These are phyloP conservation scores for Ciconia maguari DNA, from an alignment of 2,113 vertebrate genomes.

Conservation along the genomic window DNA sequence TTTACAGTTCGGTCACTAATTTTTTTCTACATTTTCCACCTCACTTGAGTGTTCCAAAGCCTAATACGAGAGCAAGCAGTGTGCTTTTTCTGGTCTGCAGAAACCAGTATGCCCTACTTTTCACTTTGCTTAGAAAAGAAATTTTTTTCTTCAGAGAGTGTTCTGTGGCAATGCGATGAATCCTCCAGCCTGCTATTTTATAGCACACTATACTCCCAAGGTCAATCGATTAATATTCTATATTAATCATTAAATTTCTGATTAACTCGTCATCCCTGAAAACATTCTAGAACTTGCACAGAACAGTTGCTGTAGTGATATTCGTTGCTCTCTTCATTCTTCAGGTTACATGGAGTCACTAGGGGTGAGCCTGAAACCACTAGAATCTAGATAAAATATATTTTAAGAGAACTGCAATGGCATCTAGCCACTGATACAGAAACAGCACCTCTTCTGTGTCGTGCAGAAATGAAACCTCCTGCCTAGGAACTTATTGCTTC, in stretches of 20 bases:
- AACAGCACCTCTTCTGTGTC: not conserved
- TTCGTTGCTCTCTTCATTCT: not conserved
- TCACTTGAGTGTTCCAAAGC: slow-evolving; percentile 22
- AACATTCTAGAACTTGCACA: not conserved
- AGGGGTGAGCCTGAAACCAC: not conserved
- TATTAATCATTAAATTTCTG: slow-evolving; percentile 33
- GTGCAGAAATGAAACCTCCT: slow-evolving; percentile 52
- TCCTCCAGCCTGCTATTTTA: not conserved
- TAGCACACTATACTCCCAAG: not conserved
- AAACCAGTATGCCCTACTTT: slow-evolving; percentile 38
- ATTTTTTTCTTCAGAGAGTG: not conserved
- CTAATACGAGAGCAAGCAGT: not conserved
- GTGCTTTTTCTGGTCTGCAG: slow-evolving; percentile 29
- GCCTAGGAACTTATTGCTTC: slow-evolving; percentile 43
- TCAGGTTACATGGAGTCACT: not conserved
- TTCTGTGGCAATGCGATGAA: not conserved
- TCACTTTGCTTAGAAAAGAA: not conserved
- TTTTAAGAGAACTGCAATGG: slow-evolving; percentile 15
- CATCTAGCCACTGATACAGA: not conserved
- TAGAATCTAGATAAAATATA: not conserved
- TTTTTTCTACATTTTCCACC: slow-evolving; percentile 25
- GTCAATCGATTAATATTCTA: slow-evolving; percentile 31
- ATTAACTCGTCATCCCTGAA: slow-evolving; percentile 11
- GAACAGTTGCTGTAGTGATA: not conserved
- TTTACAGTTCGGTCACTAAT: not conserved